These are phyloP conservation scores for Lithobates sylvaticus DNA, from an alignment of 2,797 vertebrate species.

Conservation along the genomic window DNA sequence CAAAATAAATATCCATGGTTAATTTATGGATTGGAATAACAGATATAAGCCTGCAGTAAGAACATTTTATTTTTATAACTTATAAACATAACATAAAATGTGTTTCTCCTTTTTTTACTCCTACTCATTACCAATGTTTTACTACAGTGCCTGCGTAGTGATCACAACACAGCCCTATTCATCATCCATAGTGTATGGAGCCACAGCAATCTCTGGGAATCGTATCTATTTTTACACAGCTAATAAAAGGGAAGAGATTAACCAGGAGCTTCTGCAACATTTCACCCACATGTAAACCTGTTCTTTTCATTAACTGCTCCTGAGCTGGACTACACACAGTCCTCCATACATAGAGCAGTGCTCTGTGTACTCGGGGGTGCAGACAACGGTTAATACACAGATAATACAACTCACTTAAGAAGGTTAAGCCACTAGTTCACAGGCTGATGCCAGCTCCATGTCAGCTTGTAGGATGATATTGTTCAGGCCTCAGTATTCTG, in stretches of 20 bases:
- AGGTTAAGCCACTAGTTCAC: conserved; percentile 27
- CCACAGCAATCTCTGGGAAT: conserved; percentile 4
- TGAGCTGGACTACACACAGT: neutral
- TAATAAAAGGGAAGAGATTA: conserved; percentile 53
- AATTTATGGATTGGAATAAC: neutral
- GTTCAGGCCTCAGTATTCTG: conserved; percentile 18
- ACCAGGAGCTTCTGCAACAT: conserved; percentile 49
- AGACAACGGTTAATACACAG: conserved; percentile 7
- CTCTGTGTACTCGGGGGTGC: neutral
- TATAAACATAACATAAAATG: neutral
- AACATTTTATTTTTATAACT: neutral
- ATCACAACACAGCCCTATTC: neutral
- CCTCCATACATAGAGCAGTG: neutral
- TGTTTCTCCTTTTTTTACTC: neutral
- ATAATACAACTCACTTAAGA: conserved; percentile 1
- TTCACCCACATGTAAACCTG: conserved; percentile 46
- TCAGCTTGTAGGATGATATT: conserved; percentile 31
- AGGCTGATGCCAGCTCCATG: conserved; percentile 22
- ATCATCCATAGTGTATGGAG: conserved; percentile 19
- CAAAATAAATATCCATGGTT: neutral
- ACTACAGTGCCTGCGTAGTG: conserved; percentile 11
- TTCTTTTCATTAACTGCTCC: conserved; percentile 18
- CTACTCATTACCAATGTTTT: conserved; percentile 1
- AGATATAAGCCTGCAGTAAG: neutral
- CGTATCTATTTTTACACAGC: conserved; percentile 41